Percentiles rank a stretch among this genome's conserved stretches.
These are phyloP conservation scores for Lamprotornis superbus DNA, from an alignment of 2,113 vertebrate species.

Conservation along the genomic window DNA sequence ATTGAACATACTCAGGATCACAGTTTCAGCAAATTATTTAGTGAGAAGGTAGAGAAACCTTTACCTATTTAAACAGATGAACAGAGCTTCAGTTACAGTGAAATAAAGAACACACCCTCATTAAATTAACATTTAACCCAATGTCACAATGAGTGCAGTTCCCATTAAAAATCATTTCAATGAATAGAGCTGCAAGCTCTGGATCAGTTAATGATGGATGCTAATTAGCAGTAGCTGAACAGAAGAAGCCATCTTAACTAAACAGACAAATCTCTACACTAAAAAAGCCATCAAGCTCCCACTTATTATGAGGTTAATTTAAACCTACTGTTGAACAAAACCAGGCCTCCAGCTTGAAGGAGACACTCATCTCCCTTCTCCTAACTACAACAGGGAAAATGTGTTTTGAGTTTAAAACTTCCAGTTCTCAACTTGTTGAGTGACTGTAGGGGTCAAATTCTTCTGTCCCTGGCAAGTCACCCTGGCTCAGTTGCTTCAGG, in stretches of 20 bases:
- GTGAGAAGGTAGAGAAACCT: neutral
- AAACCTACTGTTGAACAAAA: constrained; percentile 55
- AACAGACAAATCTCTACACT: constrained; percentile 26
- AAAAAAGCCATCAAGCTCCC: constrained; percentile 50
- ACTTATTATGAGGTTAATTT: constrained; percentile 63
- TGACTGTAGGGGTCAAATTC: neutral
- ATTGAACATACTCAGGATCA: constrained; percentile 3
- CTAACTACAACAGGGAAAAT: neutral
- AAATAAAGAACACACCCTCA: constrained; percentile 41
- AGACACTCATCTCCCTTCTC: neutral
- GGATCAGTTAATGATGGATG: constrained; percentile 51
- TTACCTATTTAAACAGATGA: neutral
- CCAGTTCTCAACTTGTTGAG: neutral
- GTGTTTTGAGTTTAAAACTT: neutral
- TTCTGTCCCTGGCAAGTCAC: neutral
- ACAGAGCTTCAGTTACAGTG: constrained; percentile 23
- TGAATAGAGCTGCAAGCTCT: constrained; percentile 42
- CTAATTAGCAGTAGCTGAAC: constrained; percentile 62
- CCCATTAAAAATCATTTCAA: constrained; percentile 51
- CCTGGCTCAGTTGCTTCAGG: neutral
- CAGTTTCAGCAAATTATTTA: constrained; percentile 42
- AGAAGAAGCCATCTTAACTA: constrained; percentile 56
- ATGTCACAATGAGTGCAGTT: neutral
- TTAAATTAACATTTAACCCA: constrained; percentile 64
- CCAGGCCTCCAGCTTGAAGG: constrained; percentile 1